These are phyloP conservation scores for Nomada fucata DNA, from an alignment of 2,888 invertebrate species.

Conservation along the genomic window DNA sequence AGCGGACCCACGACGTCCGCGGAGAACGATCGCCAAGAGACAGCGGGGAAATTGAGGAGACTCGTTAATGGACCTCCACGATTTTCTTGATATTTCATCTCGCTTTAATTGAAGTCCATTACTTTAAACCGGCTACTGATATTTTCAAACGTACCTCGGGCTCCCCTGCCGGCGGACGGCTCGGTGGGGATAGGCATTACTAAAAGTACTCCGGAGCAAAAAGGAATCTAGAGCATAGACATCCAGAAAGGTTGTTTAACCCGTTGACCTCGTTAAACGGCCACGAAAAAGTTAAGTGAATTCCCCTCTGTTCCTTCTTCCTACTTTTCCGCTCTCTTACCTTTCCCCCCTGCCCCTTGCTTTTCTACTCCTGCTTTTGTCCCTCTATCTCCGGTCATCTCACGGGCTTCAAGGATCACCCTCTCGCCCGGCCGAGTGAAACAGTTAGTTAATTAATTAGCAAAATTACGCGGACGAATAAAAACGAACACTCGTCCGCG, in stretches of 20 bases:
- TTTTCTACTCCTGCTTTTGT: background rate
- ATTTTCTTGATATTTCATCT: constrained; percentile 42
- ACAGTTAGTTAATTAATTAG: constrained; percentile 70
- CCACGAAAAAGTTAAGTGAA: constrained; percentile 66
- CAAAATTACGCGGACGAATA: constrained; percentile 60
- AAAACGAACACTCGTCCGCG: constrained; percentile 50
- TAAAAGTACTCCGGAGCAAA: constrained; percentile 49
- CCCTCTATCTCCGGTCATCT: constrained; percentile 19
- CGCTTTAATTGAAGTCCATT: constrained; percentile 52
- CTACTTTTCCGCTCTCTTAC: background rate
- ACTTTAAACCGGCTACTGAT: constrained; percentile 52
- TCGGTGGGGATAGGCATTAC: constrained; percentile 36
- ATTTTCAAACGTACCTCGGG: constrained; percentile 39
- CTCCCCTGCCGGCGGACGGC: background rate
- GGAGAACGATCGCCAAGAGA: constrained; percentile 12
- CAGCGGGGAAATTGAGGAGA: constrained; percentile 1
- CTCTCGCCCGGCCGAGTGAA: constrained; percentile 21
- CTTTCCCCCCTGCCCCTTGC: background rate
- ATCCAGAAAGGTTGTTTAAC: constrained; percentile 65
- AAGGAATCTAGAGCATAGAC: constrained; percentile 57
- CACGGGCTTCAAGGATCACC: constrained; percentile 46
- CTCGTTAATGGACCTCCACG: constrained; percentile 26
- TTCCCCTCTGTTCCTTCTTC: constrained; percentile 60
- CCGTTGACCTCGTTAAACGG: constrained; percentile 66
- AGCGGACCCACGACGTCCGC: constrained; percentile 1